A percentile compares a stretch with the other conserved stretches of the same genome.
Evolutionary conservation across 2,888 invertebrate genomes (phyloP).

Genomic region (Arenicola marina): DNA sequence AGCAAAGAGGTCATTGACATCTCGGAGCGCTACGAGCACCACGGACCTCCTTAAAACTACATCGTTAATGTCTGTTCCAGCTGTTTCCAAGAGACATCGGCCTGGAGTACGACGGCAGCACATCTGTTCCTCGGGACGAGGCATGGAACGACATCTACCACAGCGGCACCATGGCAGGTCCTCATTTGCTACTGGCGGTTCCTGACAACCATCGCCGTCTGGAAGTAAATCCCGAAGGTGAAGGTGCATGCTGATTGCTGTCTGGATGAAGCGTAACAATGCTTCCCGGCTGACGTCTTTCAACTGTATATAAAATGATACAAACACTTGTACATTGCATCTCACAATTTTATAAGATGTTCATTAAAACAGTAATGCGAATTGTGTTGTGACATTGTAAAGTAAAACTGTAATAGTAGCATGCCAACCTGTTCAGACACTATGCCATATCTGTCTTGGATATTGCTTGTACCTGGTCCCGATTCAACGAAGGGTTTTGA

Average conservation of each 20-base stretch:
- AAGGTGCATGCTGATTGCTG: not conserved
- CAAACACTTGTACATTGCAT: too few relatives aligned
- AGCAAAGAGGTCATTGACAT: conserved; percentile 1
- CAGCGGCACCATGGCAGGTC: conserved; percentile 5
- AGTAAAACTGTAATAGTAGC: too few relatives aligned
- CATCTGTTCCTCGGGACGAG: not conserved
- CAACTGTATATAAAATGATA: conserved; percentile 5
- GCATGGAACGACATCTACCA: not conserved
- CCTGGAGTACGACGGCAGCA: conserved; percentile 2
- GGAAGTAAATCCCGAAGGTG: conserved; percentile 1
- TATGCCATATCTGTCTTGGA: not conserved
- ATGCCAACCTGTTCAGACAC: not conserved
- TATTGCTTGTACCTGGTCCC: too few relatives aligned
- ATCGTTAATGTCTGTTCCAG: not conserved
- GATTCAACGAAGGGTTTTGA: too few relatives aligned
- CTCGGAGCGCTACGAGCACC: not conserved
- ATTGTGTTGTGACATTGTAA: too few relatives aligned
- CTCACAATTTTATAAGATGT: too few relatives aligned
- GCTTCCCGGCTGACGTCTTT: not conserved
- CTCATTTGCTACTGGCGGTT: not conserved
- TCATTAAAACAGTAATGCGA: too few relatives aligned
- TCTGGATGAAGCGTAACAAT: not conserved
- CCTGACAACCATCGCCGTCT: not conserved
- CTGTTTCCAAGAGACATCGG: conserved; percentile 2
- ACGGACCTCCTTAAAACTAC: not conserved